Percentiles rank a stretch among this genome's conserved stretches.
phyloP scores from a whole-genome alignment of 2,797 vertebrate species.

The Lycodopsis pacificus region DNA sequence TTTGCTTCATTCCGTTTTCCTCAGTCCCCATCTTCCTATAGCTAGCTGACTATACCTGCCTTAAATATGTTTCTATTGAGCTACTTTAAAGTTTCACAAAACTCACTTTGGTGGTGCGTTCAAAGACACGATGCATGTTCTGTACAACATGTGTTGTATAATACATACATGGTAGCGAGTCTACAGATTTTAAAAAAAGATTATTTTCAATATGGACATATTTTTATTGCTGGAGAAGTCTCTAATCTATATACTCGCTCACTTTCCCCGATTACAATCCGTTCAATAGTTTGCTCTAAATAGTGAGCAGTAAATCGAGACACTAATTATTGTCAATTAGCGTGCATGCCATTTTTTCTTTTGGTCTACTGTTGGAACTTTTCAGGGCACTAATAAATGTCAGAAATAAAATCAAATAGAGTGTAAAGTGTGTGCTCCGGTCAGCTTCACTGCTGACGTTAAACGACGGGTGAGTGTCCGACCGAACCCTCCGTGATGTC shows the following conservation, averaged over 20 bases:
- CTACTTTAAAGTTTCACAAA: background rate
- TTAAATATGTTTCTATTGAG: too few species aligned
- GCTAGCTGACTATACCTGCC: background rate
- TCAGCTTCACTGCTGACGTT: conserved; percentile 40
- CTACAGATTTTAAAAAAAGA: too few species aligned
- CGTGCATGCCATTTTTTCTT: background rate
- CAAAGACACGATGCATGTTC: background rate
- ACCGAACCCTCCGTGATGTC: conserved; percentile 24
- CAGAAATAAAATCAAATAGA: background rate
- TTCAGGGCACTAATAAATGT: background rate
- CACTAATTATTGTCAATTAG: background rate
- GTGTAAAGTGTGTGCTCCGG: background rate
- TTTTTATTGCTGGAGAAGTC: too few species aligned
- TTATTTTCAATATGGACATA: too few species aligned
- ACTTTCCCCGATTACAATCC: too few species aligned
- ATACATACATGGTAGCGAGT: too few species aligned
- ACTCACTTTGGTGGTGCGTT: background rate
- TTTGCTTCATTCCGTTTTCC: background rate
- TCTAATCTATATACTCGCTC: too few species aligned
- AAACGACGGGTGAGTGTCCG: conserved; percentile 27
- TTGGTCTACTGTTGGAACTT: background rate
- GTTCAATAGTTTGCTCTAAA: too few species aligned
- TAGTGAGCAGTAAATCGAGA: too few species aligned
- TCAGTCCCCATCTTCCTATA: too few species aligned
- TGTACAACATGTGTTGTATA: too few species aligned